Base-by-base conservation (phyloP, 2,888 invertebrate genomes). In the Drosophila koepferae region DNA sequence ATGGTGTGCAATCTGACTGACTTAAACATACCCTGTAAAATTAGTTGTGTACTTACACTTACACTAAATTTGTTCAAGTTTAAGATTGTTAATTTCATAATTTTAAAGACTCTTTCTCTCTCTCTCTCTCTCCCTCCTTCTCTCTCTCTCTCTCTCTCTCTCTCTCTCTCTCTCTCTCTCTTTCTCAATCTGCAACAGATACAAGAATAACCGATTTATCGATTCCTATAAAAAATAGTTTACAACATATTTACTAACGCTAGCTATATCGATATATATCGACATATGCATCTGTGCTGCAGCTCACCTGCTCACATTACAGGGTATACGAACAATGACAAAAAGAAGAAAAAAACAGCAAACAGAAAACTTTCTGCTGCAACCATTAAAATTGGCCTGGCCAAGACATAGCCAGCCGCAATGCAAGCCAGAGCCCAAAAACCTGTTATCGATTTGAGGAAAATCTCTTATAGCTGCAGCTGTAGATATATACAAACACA, bases 401-500 rank as follows among this genome's bases (percentile, higher is more conserved):
- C 75, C 75, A 76, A 76, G 64, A 54, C 63, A 18, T 3, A 61
- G 28, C n/a, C 49, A 49, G 58, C 48, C 56, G 41, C 44, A 31
- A 23, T 48, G 61, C 14, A 18, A 58, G 77, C 16, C 41, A n/a
- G 71, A 71, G 81, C 74, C 84, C 66, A 48, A 86, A 85, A 85
- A 85, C 85, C 89, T 71, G 85, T 85, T 89, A 77, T 80, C 70
- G 85, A 68, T 89, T 86, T 81, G 68, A 81, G 84, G 89, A 84
- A 85, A 85, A 80, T 69, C 81, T 72, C 71, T 68, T 55, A 62
- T 62, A 65, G 70, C 72, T 66, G 61, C 63, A 63, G 60, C 58
- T 63, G 18, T 41, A 54, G 28, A 12, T 12, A 36, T 12, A 36
- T 12, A 36, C 12, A 36, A 9, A 36, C 8, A 41, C 5, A 41